A percentile compares a stretch with the other conserved stretches of the same genome.
Conservation (phyloP, 2,797 vertebrate genomes). For the Pteronotus mesoamericanus region DNA sequence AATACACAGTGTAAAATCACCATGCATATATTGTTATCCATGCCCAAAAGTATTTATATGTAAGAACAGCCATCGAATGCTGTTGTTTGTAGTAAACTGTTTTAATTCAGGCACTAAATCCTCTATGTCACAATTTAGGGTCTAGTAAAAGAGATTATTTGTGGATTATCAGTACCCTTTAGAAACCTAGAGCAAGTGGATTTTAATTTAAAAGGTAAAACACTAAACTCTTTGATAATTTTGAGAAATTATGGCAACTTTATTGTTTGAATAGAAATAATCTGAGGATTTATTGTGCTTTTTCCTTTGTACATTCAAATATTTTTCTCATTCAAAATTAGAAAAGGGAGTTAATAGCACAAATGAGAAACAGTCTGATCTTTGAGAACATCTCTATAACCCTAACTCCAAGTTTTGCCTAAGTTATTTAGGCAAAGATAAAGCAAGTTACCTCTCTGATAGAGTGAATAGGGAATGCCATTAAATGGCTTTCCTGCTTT, state of each 20-base stretch:
- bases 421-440: not conserved
- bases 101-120: not conserved
- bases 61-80: not conserved
- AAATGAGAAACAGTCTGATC: not conserved
- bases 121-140: not conserved
- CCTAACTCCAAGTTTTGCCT: not conserved
- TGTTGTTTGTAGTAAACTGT: not conserved
- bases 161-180: not conserved
- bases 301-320: not conserved
- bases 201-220: not conserved
- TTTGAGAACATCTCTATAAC: not conserved
- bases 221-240: not conserved
- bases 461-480: not conserved
- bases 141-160: not conserved
- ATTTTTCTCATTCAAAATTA: not conserved
- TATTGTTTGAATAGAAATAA: not conserved
- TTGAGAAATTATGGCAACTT: not conserved
- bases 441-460: not conserved
- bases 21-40: not conserved
- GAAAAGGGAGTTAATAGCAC: not conserved
- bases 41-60: not conserved
- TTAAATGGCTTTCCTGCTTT: not conserved
- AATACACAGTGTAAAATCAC: not conserved
- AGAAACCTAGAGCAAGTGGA: not conserved
- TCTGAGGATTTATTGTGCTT: not conserved